These are phyloP conservation scores for Geodia barretti DNA, from an alignment of 37 sponge, comb jelly and placozoan species.

Conservation along the genomic window DNA sequence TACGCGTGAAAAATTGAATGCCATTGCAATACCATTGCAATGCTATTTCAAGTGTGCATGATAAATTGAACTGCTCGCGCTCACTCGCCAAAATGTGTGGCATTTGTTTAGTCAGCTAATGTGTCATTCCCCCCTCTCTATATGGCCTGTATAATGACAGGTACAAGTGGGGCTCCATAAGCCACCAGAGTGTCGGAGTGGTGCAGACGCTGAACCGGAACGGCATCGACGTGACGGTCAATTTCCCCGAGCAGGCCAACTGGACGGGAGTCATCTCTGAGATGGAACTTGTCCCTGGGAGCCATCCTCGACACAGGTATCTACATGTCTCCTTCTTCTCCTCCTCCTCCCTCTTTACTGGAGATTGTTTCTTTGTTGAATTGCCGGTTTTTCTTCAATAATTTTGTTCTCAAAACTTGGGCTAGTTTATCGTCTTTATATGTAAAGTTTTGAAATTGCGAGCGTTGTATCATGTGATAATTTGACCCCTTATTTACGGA, in stretches of 20 bases:
- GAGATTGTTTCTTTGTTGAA: too few species aligned
- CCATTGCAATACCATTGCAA: too few species aligned
- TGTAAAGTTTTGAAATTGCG: too few species aligned
- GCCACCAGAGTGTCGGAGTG: constrained; percentile 83
- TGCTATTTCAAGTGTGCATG: too few species aligned
- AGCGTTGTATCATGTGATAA: constrained; percentile 12
- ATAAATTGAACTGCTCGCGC: too few species aligned
- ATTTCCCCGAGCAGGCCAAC: constrained; percentile 94
- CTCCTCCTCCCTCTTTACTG: constrained; percentile 35
- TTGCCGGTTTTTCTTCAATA: too few species aligned
- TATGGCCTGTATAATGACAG: constrained; percentile 48
- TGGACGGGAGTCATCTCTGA: constrained; percentile 96
- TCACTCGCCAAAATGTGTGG: too few species aligned
- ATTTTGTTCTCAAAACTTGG: too few species aligned
- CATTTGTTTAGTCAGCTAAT: too few species aligned
- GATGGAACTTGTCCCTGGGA: constrained; percentile 91
- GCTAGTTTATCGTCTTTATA: too few species aligned
- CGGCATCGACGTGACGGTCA: constrained; percentile 84
- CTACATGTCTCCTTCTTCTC: neutral
- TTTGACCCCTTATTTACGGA: neutral
- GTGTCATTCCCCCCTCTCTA: too few species aligned
- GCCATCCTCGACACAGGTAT: constrained; percentile 71
- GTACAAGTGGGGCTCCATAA: constrained; percentile 96
- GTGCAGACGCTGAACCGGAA: constrained; percentile 78
- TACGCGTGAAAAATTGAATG: too few species aligned